Percentiles rank a stretch among this genome's conserved stretches.
These are phyloP conservation scores for Cyrtorhinus lividipennis DNA, from an alignment of 1,140 invertebrate species.

Conservation along the genomic window DNA sequence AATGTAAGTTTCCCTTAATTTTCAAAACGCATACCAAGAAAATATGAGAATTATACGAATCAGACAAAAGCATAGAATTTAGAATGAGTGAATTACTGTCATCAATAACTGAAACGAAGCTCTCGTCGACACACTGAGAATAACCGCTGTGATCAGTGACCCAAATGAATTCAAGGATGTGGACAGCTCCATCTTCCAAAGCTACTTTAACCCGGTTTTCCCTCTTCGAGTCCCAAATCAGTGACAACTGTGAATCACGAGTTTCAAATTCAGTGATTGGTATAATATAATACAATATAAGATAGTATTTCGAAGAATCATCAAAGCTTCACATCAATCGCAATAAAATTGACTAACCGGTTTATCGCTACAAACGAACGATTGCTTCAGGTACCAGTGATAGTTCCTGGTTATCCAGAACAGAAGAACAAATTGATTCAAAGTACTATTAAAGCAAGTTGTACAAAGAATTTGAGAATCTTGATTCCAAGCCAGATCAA, in stretches of 20 bases:
- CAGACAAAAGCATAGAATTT: too few species aligned
- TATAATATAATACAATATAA: neutral
- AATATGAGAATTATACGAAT: too few species aligned
- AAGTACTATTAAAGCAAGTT: slow-evolving; percentile 33
- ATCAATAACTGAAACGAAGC: slow-evolving; percentile 61
- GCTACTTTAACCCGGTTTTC: slow-evolving; percentile 45
- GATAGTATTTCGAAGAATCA: neutral
- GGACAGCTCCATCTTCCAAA: slow-evolving; percentile 36
- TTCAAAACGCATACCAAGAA: too few species aligned
- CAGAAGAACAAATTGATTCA: slow-evolving; percentile 37
- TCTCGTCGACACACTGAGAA: slow-evolving; percentile 35
- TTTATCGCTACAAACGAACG: slow-evolving; percentile 35
- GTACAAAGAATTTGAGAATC: slow-evolving; percentile 62
- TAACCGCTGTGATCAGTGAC: slow-evolving; percentile 39
- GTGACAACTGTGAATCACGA: slow-evolving; percentile 23
- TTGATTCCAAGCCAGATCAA: slow-evolving; percentile 53
- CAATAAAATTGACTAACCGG: too few species aligned
- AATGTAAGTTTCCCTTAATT: too few species aligned
- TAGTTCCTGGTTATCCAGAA: slow-evolving; percentile 74
- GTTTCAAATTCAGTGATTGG: too few species aligned
- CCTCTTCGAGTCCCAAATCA: slow-evolving; percentile 47
- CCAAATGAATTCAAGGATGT: slow-evolving; percentile 47
- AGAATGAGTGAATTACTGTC: too few species aligned
- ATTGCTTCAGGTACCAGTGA: slow-evolving; percentile 82
- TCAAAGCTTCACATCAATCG: too few species aligned